phyloP scores from a whole-genome alignment of 2,797 vertebrate genomes.

The Parambassis ranga region DNA sequence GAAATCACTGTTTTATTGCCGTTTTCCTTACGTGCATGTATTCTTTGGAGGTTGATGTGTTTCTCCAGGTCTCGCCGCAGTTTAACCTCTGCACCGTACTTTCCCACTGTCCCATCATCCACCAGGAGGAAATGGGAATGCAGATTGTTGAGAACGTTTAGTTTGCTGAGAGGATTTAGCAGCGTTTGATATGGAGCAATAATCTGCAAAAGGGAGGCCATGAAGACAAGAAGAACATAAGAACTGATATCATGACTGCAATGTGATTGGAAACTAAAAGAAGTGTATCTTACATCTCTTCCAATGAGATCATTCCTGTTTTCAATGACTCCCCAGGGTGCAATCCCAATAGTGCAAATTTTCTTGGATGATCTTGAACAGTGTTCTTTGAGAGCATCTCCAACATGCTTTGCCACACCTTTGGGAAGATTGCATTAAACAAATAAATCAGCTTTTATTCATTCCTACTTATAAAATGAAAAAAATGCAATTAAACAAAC shows the following conservation, averaged over 20 bases:
- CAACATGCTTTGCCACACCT: slow-evolving; percentile 98
- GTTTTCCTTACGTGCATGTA: slow-evolving; percentile 91
- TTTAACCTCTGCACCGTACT: slow-evolving; percentile 94
- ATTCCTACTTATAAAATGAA: background rate
- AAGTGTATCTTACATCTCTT: slow-evolving; percentile 88
- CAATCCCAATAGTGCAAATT: slow-evolving; percentile 98
- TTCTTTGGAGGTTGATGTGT: slow-evolving; percentile 95
- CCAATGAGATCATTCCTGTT: slow-evolving; percentile 98
- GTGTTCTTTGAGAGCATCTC: slow-evolving; percentile 96
- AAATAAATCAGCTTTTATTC: background rate
- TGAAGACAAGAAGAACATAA: background rate
- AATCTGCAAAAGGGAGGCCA: slow-evolving; percentile 77
- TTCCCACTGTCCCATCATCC: slow-evolving; percentile 97
- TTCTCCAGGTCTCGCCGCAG: slow-evolving; percentile 95
- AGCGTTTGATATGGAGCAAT: slow-evolving; percentile 96
- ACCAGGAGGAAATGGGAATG: slow-evolving; percentile 99
- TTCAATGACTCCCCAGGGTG: slow-evolving; percentile 98
- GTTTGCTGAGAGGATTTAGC: slow-evolving; percentile 96
- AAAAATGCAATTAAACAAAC: no score
- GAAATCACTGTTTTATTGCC: background rate
- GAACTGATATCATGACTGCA: background rate
- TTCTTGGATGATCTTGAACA: slow-evolving; percentile 95
- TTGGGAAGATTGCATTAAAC: background rate
- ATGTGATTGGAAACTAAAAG: background rate
- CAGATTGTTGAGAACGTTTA: slow-evolving; percentile 96